phyloP scores from a whole-genome alignment of 2,797 vertebrate species.

The Clarias platycephalus region DNA sequence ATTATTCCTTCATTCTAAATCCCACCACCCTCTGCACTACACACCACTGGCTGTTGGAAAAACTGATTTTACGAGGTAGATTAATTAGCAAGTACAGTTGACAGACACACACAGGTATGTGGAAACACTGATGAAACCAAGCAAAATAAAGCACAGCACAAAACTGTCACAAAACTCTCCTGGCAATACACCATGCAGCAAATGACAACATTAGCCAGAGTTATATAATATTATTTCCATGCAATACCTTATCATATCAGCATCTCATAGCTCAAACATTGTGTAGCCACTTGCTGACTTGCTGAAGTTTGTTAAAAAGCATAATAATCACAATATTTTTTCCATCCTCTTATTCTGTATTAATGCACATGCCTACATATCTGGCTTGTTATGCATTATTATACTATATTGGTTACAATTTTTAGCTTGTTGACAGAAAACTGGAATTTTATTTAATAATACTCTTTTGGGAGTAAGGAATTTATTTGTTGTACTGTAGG shows the following conservation, averaged over 20 bases:
- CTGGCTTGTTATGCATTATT: not conserved
- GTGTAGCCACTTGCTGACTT: not conserved
- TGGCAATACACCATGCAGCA: not conserved
- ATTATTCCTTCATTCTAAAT: not conserved
- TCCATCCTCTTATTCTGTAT: not conserved
- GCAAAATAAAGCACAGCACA: not conserved
- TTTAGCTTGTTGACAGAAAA: not conserved
- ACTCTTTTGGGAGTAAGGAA: not conserved
- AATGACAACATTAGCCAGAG: not conserved
- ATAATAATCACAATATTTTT: not conserved
- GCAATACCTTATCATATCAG: not conserved
- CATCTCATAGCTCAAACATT: not conserved
- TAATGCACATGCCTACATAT: not conserved
- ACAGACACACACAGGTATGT: not conserved
- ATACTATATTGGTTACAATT: not conserved
- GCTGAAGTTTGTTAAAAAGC: not conserved
- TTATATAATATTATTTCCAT: not conserved
- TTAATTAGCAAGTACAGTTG: not conserved
- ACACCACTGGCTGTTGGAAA: not conserved
- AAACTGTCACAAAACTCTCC: not conserved
- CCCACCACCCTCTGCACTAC: not conserved
- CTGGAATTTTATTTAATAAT: not conserved
- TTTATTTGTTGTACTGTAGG: no score
- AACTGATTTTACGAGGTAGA: not conserved
- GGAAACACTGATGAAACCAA: conserved; percentile 11